Evolutionary conservation across 53 echinoderm and acorn worm species (phyloP), one percentile per base, ranked within the genome.

Genomic region (Mesocentrotus franciscanus): DNA sequence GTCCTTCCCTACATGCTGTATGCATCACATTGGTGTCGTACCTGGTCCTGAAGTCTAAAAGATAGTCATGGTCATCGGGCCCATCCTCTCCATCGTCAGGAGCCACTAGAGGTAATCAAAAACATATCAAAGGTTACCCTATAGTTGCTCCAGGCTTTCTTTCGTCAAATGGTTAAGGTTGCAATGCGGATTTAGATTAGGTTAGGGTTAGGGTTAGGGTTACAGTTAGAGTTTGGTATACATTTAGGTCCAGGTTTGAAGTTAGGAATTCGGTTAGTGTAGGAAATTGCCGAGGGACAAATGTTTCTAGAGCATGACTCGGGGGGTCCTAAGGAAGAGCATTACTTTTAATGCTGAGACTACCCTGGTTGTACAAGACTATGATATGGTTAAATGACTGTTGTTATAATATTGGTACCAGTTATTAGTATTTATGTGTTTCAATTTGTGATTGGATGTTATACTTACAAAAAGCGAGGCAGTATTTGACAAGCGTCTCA

Each of bases 1-100:
- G 61, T 62, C 91, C 64, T 60, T 60, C 32, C 64, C 14, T 66
- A 66, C 61, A 61, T 64, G 91, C 91, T 91, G 66, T 33, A 66
- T 91, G 61, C 91, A 91, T 60, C 18, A 91, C 64, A 22, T 91
- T 91, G 10, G 68, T 39, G 1, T 34, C 33, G 7, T 91, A 10
- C 64, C 66, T 66, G 64, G 64, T 34, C 5, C 0, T 91, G 34
- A 18, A 35, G 7, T 66, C 33, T 30, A 91, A 32, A 30, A 91
- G 91, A 30, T 61, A 91, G 66, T 56, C 56, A 13, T 56, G 24
- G 10, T 56, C 56, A n/a, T 85, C 26, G 0, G 26, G 9, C 26
- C 85, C 57, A 56, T 85, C 85, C 57, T 11, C 15, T 49, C 8
- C 56, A 57, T 85, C 85, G 9, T 57, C 13, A 26, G 85, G 85